phyloP scores from a whole-genome alignment of 2,888 invertebrate species.

The Cosmia trapezina region DNA sequence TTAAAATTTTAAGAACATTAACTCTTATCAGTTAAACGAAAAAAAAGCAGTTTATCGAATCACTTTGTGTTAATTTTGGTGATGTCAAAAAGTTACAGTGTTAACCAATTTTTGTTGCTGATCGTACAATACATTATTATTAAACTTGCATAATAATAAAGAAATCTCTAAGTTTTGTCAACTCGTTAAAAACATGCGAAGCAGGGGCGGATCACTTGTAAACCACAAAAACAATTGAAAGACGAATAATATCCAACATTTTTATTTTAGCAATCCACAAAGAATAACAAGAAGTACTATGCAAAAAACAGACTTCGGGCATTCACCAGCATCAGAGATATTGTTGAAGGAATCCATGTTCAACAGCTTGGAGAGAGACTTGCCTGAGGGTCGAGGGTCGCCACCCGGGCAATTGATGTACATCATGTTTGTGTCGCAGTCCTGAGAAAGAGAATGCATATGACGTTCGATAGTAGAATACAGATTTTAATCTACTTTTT shows the following conservation, averaged over 20 bases:
- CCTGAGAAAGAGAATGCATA: constrained; percentile 68
- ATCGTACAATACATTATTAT: too few species aligned
- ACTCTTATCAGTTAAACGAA: too few species aligned
- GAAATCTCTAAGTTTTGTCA: background rate
- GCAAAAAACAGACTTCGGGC: background rate
- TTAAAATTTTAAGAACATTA: too few species aligned
- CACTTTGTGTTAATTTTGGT: too few species aligned
- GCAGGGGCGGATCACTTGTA: background rate
- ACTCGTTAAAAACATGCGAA: background rate
- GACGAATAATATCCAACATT: background rate
- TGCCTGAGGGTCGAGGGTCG: constrained; percentile 78
- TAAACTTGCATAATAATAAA: too few species aligned
- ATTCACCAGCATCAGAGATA: background rate
- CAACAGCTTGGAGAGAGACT: constrained; percentile 72
- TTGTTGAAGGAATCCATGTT: constrained; percentile 51
- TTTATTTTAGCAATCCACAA: constrained; percentile 46
- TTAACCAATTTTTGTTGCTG: too few species aligned
- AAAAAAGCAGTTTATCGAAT: too few species aligned
- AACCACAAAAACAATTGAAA: background rate
- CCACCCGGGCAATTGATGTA: constrained; percentile 82
- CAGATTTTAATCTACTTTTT: background rate
- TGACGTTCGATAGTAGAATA: too few species aligned
- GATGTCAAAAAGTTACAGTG: too few species aligned
- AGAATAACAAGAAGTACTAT: background rate
- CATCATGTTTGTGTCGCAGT: constrained; percentile 82